These are phyloP conservation scores for Hestina assimilis DNA, from an alignment of 1,140 invertebrate genomes.

Conservation along the genomic window DNA sequence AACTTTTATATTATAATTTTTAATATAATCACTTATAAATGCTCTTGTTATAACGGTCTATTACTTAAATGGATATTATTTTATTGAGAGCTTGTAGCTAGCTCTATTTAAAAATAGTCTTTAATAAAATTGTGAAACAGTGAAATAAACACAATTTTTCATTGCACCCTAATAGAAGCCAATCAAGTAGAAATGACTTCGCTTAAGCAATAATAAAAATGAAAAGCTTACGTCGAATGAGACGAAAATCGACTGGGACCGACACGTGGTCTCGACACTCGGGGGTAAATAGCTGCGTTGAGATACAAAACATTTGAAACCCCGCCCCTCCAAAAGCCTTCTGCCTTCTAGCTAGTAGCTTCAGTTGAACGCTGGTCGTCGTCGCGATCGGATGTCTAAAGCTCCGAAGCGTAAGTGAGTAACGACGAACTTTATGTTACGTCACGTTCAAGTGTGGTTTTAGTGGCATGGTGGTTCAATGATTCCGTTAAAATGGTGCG, in stretches of 20 bases:
- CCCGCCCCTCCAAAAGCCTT: constrained; percentile 47
- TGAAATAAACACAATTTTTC: neutral
- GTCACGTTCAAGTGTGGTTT: constrained; percentile 57
- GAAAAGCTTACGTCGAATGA: constrained; percentile 54
- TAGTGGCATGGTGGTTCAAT: constrained; percentile 54
- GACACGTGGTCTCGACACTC: constrained; percentile 59
- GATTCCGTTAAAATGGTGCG: constrained; percentile 62
- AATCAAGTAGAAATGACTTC: constrained; percentile 34
- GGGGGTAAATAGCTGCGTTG: constrained; percentile 47
- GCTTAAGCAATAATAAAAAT: constrained; percentile 17
- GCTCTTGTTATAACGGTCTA: no score
- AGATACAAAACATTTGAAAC: constrained; percentile 65
- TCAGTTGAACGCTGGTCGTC: constrained; percentile 51
- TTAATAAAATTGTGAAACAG: neutral
- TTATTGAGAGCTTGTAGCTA: no score
- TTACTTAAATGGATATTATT: no score
- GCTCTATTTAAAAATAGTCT: no score
- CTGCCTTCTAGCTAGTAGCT: constrained; percentile 8
- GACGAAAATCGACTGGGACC: constrained; percentile 60
- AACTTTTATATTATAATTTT: no score
- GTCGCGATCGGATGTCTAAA: constrained; percentile 34
- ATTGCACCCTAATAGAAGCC: neutral
- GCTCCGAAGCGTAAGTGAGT: neutral
- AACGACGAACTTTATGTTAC: constrained; percentile 55
- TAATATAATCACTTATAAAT: no score